Evolutionary conservation across 2,113 vertebrate species (phyloP).

Genomic region (Rhodinocichla rosea): DNA sequence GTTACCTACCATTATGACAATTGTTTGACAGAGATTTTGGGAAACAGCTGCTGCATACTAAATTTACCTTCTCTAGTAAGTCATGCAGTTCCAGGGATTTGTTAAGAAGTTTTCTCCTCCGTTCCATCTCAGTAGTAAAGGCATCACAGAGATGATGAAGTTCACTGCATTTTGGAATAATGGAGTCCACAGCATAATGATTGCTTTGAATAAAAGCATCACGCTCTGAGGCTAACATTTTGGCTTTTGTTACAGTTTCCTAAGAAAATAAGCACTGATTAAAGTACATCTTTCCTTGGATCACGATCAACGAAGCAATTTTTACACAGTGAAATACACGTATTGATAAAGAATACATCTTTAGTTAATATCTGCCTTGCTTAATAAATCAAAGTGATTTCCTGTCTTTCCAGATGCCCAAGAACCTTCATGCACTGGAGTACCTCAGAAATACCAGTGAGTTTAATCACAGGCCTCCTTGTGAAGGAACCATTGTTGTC

Average conservation of each 20-base stretch:
- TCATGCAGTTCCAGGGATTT: conserved; percentile 88
- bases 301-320: not conserved
- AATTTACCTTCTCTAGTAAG: conserved; percentile 83
- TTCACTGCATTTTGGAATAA: conserved; percentile 91
- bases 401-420: not conserved
- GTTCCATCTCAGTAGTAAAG: conserved; percentile 60
- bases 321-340: not conserved
- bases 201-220: conserved; percentile 83
- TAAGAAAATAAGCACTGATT: conserved; percentile 35
- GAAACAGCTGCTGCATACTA: not conserved
- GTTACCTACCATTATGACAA: not conserved
- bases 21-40: not conserved
- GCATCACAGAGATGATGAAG: conserved; percentile 77
- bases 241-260: conserved; percentile 81
- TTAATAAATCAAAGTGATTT: not conserved
- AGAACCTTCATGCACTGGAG: not conserved
- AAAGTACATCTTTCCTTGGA: not conserved
- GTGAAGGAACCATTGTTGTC: not conserved
- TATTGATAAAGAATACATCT: not conserved
- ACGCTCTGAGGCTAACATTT: conserved; percentile 77
- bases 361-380: not conserved
- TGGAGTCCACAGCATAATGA: conserved; percentile 94
- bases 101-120: conserved; percentile 77
- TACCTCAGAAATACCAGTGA: not conserved
- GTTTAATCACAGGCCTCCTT: not conserved